A percentile compares a stretch with the other conserved stretches of the same genome.
phyloP scores from a whole-genome alignment of 2,888 invertebrate genomes.

The Cosmorhoe ocellata region DNA sequence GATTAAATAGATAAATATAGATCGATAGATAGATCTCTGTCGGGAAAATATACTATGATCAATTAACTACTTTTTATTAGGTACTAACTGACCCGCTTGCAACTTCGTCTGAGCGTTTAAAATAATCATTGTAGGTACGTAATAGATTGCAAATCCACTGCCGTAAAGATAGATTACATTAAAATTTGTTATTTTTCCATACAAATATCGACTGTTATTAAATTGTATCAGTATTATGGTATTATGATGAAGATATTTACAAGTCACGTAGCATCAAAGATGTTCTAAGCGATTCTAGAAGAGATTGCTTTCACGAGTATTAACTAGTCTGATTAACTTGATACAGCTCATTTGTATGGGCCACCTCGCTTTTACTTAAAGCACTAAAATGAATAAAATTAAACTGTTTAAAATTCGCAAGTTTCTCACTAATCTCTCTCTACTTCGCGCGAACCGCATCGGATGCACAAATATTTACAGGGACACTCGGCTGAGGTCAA shows the following conservation, averaged over 20 bases:
- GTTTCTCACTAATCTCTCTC: slow-evolving; percentile 66
- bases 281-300: slow-evolving; percentile 4
- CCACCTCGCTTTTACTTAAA: slow-evolving; percentile 8
- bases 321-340: slow-evolving; percentile 19
- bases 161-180: too few relatives aligned
- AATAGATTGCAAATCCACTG: too few relatives aligned
- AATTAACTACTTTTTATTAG: too few relatives aligned
- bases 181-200: too few relatives aligned
- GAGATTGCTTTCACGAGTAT: slow-evolving; percentile 16
- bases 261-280: slow-evolving; percentile 11
- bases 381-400: slow-evolving; percentile 27
- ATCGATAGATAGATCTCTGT: too few relatives aligned
- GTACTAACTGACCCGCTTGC: too few relatives aligned
- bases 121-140: too few relatives aligned
- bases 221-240: too few relatives aligned
- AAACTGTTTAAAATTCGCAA: slow-evolving; percentile 49
- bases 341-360: slow-evolving; percentile 27
- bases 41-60: too few relatives aligned
- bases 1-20: too few relatives aligned
- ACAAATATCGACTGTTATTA: too few relatives aligned
- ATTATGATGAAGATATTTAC: neutral
- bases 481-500: slow-evolving; percentile 77
- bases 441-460: slow-evolving; percentile 65
- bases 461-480: slow-evolving; percentile 76
- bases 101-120: too few relatives aligned